Percentiles rank a stretch among this genome's conserved stretches.
phyloP scores from a whole-genome alignment of 2,797 vertebrate species.

The Phalanger gymnotis region DNA sequence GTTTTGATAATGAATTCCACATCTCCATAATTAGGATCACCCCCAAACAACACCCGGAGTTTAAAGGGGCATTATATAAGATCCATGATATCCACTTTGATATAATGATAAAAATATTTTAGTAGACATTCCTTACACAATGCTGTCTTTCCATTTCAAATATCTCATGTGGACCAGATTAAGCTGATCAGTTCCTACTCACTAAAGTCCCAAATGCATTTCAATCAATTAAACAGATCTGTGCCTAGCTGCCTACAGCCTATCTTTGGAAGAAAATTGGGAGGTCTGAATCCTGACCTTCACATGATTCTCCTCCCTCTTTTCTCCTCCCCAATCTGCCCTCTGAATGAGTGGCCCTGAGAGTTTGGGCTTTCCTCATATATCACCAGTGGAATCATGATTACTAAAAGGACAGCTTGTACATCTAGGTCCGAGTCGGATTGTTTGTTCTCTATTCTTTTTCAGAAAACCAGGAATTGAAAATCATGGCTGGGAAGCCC shows the following conservation, averaged over 20 bases:
- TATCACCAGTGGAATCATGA: not conserved
- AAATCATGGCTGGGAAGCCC: slow-evolving; percentile 84
- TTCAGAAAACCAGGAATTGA: not conserved
- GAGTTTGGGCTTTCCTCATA: not conserved
- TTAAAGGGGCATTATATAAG: not conserved
- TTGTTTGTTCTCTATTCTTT: not conserved
- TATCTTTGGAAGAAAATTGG: not conserved
- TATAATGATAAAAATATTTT: not conserved
- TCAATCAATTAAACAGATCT: not conserved
- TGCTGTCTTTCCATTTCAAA: not conserved
- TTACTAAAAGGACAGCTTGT: not conserved
- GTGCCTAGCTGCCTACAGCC: not conserved
- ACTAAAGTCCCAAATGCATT: not conserved
- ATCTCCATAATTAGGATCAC: not conserved
- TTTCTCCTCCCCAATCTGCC: not conserved
- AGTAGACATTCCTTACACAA: not conserved
- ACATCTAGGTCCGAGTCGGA: too few species aligned
- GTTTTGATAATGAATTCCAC: not conserved
- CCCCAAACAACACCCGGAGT: not conserved
- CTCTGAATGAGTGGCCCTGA: not conserved
- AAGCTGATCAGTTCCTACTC: not conserved
- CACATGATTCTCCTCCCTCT: not conserved
- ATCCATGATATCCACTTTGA: not conserved
- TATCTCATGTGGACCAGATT: not conserved
- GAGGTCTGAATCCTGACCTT: not conserved